A percentile compares a stretch with the other conserved stretches of the same genome.
These are phyloP conservation scores for Drosophila pseudoobscura DNA, from an alignment of 1,140 invertebrate species.

Conservation along the genomic window DNA sequence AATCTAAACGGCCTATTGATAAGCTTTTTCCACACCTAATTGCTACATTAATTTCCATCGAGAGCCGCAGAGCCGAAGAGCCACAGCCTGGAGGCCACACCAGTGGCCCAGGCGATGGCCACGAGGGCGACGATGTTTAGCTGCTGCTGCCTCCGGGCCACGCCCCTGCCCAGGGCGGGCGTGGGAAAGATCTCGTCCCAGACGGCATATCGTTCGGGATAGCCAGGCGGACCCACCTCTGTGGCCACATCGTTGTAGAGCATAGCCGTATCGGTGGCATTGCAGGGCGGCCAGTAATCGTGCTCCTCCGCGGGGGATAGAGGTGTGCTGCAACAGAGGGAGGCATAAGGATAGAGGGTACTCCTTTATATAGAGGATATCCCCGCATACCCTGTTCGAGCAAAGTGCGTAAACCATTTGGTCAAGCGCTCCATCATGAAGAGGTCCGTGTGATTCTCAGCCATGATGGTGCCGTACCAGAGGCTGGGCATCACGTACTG, in stretches of 20 bases:
- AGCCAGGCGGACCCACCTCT: conserved; percentile 38
- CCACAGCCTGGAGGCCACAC: conserved; percentile 82
- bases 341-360: too few species aligned
- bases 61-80: conserved; percentile 5
- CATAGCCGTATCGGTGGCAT: conserved; percentile 8
- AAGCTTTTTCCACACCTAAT: conserved; percentile 79
- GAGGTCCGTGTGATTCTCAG: conserved; percentile 34
- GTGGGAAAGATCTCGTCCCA: conserved; percentile 75
- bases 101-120: conserved; percentile 83
- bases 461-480: conserved; percentile 65
- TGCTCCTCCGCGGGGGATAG: neutral
- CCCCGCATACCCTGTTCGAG: conserved; percentile 47
- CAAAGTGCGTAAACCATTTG: conserved; percentile 55
- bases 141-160: conserved; percentile 10
- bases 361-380: neutral
- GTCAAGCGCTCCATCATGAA: conserved; percentile 74
- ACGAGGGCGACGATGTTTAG: conserved; percentile 3
- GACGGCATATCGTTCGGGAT: conserved; percentile 46
- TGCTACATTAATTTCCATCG: conserved; percentile 65
- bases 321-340: conserved; percentile 18
- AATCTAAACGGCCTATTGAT: conserved; percentile 80
- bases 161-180: conserved; percentile 16
- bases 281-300: conserved; percentile 47
- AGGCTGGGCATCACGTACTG: conserved; percentile 86
- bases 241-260: conserved; percentile 48